Conservation (phyloP, 2,888 invertebrate genomes). For the Melinopterus prodromus region DNA sequence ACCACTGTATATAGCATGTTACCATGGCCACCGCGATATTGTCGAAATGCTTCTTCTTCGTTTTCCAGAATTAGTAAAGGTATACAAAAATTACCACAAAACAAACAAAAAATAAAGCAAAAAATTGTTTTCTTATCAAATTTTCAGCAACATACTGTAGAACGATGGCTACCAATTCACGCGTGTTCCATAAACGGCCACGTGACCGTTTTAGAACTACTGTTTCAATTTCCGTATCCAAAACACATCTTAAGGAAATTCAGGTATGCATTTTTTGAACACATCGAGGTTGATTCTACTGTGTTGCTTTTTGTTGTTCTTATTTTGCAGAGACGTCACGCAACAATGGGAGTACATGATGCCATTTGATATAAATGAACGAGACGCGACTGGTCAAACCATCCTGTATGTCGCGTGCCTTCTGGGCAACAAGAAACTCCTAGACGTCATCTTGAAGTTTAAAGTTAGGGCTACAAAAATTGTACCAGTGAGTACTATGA, state of each 20-base stretch:
- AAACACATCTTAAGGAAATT: constrained; percentile 70
- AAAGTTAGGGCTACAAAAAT: constrained; percentile 67
- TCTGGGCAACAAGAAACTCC: constrained; percentile 80
- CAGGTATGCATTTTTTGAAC: constrained; percentile 55
- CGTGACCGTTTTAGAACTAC: constrained; percentile 75
- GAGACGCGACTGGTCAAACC: constrained; percentile 90
- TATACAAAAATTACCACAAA: constrained; percentile 46
- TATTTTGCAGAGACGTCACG: constrained; percentile 68
- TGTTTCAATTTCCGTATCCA: constrained; percentile 86
- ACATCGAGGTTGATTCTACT: background rate
- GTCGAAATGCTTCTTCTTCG: constrained; percentile 77
- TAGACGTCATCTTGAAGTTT: constrained; percentile 79
- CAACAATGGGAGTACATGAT: constrained; percentile 84
- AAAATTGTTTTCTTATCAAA: background rate
- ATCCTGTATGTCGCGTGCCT: constrained; percentile 90
- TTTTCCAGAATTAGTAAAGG: constrained; percentile 86
- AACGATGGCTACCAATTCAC: constrained; percentile 92
- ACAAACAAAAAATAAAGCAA: no score
- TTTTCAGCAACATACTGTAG: constrained; percentile 82
- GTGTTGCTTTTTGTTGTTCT: constrained; percentile 14
- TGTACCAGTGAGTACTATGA: constrained; percentile 30
- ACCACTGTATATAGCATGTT: constrained; percentile 89
- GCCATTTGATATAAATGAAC: constrained; percentile 93
- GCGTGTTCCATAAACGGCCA: constrained; percentile 93
- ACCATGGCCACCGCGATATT: constrained; percentile 83